Evolutionary conservation across 2,888 invertebrate genomes (phyloP).

Genomic region (Auanema freiburgensis): DNA sequence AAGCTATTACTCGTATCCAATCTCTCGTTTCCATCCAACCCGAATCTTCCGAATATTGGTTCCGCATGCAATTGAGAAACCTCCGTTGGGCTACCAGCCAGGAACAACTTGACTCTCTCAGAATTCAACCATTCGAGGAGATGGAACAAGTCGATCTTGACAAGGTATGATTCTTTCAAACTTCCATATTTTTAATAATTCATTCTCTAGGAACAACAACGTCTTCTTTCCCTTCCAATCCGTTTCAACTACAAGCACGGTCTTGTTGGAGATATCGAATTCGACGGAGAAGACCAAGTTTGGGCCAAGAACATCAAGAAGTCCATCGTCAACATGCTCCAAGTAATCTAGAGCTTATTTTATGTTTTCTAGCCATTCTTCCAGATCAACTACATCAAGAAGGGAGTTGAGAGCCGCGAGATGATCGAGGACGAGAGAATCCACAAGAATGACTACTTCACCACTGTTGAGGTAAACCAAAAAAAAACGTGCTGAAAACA

Average conservation of each 20-base stretch:
- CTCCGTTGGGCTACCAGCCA: conserved; percentile 39
- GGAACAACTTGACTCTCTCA: conserved; percentile 25
- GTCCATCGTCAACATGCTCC: conserved; percentile 57
- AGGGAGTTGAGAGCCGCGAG: too few relatives aligned
- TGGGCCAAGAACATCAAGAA: conserved; percentile 61
- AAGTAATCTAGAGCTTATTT: conserved; percentile 31
- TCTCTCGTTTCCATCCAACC: conserved; percentile 43
- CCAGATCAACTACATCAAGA: conserved; percentile 2
- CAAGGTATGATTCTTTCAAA: too few relatives aligned
- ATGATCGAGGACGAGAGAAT: conserved; percentile 13
- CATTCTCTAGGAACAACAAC: conserved; percentile 2
- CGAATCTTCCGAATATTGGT: conserved; percentile 31
- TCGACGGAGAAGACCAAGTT: too few relatives aligned
- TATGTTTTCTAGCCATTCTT: conserved; percentile 12
- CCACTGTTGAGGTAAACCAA: conserved; percentile 26
- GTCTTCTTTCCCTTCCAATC: conserved; percentile 3
- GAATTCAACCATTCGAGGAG: conserved; percentile 30
- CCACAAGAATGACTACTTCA: conserved; percentile 25
- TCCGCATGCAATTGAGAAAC: conserved; percentile 36
- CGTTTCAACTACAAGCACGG: too few relatives aligned
- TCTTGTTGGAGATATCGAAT: too few relatives aligned
- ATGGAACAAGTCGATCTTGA: too few relatives aligned
- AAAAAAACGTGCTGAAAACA: too few relatives aligned
- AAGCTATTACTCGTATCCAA: conserved; percentile 48
- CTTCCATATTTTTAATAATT: too few relatives aligned